These are phyloP conservation scores for Pangasius krempfi DNA, from an alignment of 2,797 vertebrate genomes.

Conservation along the genomic window DNA sequence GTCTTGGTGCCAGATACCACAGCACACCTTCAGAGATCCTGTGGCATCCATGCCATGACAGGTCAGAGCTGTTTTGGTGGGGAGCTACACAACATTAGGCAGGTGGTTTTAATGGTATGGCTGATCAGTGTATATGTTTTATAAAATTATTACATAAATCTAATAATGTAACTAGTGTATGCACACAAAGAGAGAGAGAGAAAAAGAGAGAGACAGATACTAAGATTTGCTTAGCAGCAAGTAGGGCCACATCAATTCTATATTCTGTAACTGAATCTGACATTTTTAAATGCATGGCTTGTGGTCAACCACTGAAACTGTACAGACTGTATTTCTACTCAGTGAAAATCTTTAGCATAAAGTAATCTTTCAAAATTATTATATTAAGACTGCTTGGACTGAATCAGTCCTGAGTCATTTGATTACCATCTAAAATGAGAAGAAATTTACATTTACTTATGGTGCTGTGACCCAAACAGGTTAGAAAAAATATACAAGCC, in stretches of 20 bases:
- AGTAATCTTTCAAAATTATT: not conserved
- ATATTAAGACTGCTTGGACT: not conserved
- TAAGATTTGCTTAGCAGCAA: not conserved
- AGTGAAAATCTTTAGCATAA: not conserved
- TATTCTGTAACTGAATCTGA: slow-evolving; percentile 1
- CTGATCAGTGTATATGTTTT: too few relatives aligned
- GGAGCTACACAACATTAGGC: too few relatives aligned
- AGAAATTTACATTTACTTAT: not conserved
- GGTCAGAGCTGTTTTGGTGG: too few relatives aligned
- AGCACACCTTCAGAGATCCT: too few relatives aligned
- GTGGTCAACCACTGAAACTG: not conserved
- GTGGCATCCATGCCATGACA: too few relatives aligned
- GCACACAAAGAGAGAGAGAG: not conserved
- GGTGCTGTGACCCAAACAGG: not conserved
- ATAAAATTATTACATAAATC: too few relatives aligned
- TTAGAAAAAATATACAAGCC: not conserved
- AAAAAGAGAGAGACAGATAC: not conserved
- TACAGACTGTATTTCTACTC: too few relatives aligned
- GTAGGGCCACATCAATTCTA: not conserved
- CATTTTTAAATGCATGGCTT: not conserved
- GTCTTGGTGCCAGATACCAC: too few relatives aligned
- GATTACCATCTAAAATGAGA: not conserved
- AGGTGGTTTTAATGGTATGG: too few relatives aligned
- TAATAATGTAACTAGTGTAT: too few relatives aligned
- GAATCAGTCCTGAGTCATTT: not conserved